phyloP scores from a whole-genome alignment of 1,140 invertebrate genomes.

The Drosophila jambulina region DNA sequence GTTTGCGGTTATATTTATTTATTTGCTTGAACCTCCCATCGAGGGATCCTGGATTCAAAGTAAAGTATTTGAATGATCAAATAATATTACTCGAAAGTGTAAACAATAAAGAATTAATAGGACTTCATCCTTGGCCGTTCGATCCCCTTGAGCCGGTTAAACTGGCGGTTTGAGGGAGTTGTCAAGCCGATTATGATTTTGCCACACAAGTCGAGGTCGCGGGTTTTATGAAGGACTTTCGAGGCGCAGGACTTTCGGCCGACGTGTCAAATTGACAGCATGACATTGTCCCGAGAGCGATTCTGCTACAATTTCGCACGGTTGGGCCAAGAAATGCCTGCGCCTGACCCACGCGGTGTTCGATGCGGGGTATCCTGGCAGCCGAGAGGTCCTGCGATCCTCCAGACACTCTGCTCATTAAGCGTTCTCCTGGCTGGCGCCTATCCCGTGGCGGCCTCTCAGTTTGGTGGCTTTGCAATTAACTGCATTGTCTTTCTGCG shows the following conservation, averaged over 20 bases:
- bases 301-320: constrained; percentile 67
- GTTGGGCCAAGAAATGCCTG: constrained; percentile 48
- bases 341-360: constrained; percentile 59
- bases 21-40: constrained; percentile 46
- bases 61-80: constrained; percentile 8
- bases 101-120: not conserved
- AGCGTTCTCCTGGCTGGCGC: constrained; percentile 58
- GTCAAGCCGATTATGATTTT: constrained; percentile 72
- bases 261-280: constrained; percentile 78
- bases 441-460: constrained; percentile 70
- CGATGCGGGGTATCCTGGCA: constrained; percentile 21
- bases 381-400: constrained; percentile 20
- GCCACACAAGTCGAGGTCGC: constrained; percentile 73
- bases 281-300: constrained; percentile 27
- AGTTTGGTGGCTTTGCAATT: constrained; percentile 82
- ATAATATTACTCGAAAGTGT: not conserved
- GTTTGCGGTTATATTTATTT: constrained; percentile 57
- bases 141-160: not conserved
- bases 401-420: constrained; percentile 68
- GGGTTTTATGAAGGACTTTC: constrained; percentile 42
- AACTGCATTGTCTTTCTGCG: constrained; percentile 63
- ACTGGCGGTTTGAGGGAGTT: constrained; percentile 70
- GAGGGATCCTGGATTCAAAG: not conserved
- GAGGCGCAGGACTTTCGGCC: constrained; percentile 34
- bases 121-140: not conserved